Conservation (phyloP, 2,113 vertebrate genomes). For the Mus pahari region DNA sequence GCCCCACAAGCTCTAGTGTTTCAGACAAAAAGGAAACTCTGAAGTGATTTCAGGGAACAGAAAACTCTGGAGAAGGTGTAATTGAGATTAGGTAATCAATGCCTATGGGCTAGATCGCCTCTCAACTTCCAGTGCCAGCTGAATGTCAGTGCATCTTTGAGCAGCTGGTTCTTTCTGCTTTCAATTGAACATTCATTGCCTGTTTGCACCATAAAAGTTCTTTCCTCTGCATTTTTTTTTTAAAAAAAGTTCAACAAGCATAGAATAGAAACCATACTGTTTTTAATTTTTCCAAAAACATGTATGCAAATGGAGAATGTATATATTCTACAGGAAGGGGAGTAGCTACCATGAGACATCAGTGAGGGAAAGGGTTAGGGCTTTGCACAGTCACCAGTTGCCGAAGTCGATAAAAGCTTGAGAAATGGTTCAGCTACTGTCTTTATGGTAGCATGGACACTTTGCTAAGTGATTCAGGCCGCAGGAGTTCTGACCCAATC, state of each 20-base stretch:
- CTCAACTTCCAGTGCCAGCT: neutral
- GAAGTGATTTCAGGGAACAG: conserved; percentile 7
- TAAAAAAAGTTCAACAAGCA: neutral
- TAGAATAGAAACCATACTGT: neutral
- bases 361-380: neutral
- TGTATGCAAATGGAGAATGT: neutral
- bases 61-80: neutral
- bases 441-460: neutral
- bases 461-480: neutral
- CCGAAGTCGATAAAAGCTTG: neutral
- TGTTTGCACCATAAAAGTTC: neutral
- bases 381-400: neutral
- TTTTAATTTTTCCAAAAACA: neutral
- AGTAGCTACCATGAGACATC: neutral
- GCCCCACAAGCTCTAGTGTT: neutral
- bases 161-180: neutral
- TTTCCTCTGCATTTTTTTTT: neutral
- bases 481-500: neutral
- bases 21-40: conserved; percentile 2
- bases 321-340: neutral
- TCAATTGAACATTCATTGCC: neutral
- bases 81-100: neutral
- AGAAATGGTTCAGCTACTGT: neutral
- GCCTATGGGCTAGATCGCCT: neutral
- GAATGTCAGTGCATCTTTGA: neutral